These are phyloP conservation scores for Acrobasis suavella DNA, from an alignment of 2,888 invertebrate genomes.

Conservation along the genomic window DNA sequence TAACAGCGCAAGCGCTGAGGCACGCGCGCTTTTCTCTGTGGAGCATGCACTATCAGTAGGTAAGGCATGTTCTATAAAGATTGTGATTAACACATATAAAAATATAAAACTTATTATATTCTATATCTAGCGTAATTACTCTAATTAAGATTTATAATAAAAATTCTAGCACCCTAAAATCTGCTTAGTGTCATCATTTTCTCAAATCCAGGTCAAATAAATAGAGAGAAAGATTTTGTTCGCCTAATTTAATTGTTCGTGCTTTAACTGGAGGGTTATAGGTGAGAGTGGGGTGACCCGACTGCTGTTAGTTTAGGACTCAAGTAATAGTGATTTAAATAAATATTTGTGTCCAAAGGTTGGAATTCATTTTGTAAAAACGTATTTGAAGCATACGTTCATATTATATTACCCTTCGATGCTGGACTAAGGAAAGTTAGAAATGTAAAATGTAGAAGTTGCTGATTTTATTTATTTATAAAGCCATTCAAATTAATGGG, in stretches of 20 bases:
- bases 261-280: neutral
- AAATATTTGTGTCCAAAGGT: conserved; percentile 33
- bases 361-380: conserved; percentile 29
- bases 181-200: neutral
- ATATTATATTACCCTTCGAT: conserved; percentile 32
- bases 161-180: neutral
- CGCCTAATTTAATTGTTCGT: neutral
- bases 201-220: neutral
- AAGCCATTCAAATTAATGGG: too few species aligned
- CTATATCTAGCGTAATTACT: too few species aligned
- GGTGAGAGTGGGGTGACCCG: conserved; percentile 2
- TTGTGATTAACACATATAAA: too few species aligned
- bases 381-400: conserved; percentile 36
- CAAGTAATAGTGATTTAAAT: conserved; percentile 26
- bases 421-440: too few species aligned
- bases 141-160: too few species aligned
- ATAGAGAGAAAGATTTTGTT: neutral
- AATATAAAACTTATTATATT: too few species aligned
- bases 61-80: too few species aligned
- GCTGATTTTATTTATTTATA: too few species aligned
- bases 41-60: too few species aligned
- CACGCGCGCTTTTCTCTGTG: too few species aligned
- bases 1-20: too few species aligned
- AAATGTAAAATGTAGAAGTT: too few species aligned
- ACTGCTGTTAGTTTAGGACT: conserved; percentile 23